Evolutionary conservation across 64 coral and sea anemone genomes (phyloP).

Genomic region (Montipora sp.): DNA sequence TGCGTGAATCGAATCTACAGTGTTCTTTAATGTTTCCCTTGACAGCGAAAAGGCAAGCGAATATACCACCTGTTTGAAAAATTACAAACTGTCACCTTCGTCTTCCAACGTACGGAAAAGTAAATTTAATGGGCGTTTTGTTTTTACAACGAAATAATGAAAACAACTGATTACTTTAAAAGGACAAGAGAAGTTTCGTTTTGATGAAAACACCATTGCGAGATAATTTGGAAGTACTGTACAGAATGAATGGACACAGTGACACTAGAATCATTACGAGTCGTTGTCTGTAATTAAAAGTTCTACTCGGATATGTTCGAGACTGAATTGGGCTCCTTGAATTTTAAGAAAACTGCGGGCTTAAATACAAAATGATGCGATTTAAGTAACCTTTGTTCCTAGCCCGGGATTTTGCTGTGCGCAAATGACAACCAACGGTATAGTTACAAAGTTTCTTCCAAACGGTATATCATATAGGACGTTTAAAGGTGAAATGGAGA

Average conservation of each 20-base stretch:
- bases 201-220: background rate
- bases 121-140: slow-evolving; percentile 8
- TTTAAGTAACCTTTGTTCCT: background rate
- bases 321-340: background rate
- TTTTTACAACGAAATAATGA: background rate
- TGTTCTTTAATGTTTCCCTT: background rate
- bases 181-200: background rate
- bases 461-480: too few species aligned
- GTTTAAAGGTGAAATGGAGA: too few species aligned
- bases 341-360: background rate
- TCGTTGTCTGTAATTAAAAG: background rate
- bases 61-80: slow-evolving; percentile 49
- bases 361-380: background rate
- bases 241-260: background rate
- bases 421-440: too few species aligned
- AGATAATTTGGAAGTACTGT: background rate
- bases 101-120: background rate
- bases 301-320: background rate
- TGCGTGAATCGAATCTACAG: slow-evolving; percentile 20
- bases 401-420: background rate
- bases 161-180: background rate
- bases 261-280: background rate
- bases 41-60: slow-evolving; percentile 29
- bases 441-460: too few species aligned
- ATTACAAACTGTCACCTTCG: slow-evolving; percentile 14